A percentile compares a stretch with the other conserved stretches of the same genome.
Evolutionary conservation across 2,113 vertebrate genomes (phyloP).

Genomic region (Dipodomys spectabilis): DNA sequence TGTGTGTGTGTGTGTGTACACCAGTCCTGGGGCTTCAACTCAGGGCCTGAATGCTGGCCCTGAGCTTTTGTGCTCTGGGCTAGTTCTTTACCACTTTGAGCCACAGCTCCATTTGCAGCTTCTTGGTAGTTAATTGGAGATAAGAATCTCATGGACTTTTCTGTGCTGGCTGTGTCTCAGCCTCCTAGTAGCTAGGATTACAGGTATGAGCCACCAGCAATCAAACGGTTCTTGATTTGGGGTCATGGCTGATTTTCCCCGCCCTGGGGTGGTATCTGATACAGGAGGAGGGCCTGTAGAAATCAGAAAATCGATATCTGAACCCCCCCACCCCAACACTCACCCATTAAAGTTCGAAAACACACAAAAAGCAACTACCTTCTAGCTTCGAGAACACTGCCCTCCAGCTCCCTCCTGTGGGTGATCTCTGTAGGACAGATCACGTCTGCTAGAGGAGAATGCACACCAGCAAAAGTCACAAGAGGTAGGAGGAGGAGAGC

Average conservation of each 20-base stretch:
- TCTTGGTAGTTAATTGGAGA: too few species aligned
- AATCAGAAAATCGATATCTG: background rate
- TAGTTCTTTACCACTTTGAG: too few species aligned
- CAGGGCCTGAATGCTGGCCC: too few species aligned
- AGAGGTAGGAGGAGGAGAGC: conserved; percentile 64
- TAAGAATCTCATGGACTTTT: too few species aligned
- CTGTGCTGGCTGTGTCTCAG: too few species aligned
- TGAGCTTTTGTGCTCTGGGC: too few species aligned
- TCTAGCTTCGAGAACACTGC: background rate
- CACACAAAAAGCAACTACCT: background rate
- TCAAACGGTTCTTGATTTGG: too few species aligned
- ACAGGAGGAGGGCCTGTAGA: background rate
- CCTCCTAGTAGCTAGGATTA: too few species aligned
- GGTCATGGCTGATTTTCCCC: background rate
- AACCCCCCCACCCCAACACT: background rate
- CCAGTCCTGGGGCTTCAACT: too few species aligned
- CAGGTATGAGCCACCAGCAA: too few species aligned
- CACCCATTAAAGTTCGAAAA: background rate
- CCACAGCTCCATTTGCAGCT: too few species aligned
- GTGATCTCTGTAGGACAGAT: background rate
- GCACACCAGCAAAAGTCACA: conserved; percentile 6
- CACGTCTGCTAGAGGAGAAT: background rate
- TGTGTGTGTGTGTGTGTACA: too few species aligned
- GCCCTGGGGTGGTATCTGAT: background rate
- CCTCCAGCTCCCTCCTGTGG: background rate